phyloP scores from a whole-genome alignment of 2,888 invertebrate species.

The Morpho helenor region DNA sequence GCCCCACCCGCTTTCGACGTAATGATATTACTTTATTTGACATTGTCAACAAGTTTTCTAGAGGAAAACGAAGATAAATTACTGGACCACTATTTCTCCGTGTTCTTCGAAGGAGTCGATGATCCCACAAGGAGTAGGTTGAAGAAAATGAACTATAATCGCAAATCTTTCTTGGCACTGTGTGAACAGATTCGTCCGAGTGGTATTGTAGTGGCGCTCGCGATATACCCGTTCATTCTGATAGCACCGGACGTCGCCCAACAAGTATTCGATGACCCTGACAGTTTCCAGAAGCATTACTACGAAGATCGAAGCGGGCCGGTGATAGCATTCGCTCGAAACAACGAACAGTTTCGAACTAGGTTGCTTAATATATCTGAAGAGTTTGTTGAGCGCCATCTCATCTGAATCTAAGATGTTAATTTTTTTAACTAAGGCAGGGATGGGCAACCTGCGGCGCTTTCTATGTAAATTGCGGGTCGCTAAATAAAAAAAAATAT shows the following conservation, averaged over 20 bases:
- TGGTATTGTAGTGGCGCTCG: constrained; percentile 24
- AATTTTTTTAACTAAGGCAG: too few relatives aligned
- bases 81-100: constrained; percentile 43
- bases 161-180: constrained; percentile 21
- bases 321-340: constrained; percentile 32
- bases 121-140: constrained; percentile 37
- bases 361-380: constrained; percentile 43
- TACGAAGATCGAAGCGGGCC: constrained; percentile 32
- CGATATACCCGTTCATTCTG: constrained; percentile 36
- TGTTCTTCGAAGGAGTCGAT: constrained; percentile 41
- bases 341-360: constrained; percentile 32
- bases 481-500: too few relatives aligned
- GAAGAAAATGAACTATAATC: constrained; percentile 30
- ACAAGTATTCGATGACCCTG: constrained; percentile 32
- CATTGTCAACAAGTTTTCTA: constrained; percentile 47
- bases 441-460: too few relatives aligned
- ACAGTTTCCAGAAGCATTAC: constrained; percentile 25
- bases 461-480: too few relatives aligned
- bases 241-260: constrained; percentile 36
- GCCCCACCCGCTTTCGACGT: constrained; percentile 62
- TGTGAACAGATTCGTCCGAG: constrained; percentile 28
- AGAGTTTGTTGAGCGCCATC: constrained; percentile 51
- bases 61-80: constrained; percentile 41
- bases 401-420: constrained; percentile 24
- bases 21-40: constrained; percentile 48